Evolutionary conservation across 2,888 invertebrate genomes (phyloP), one percentile per base, ranked within the genome.

Genomic region (Cremastinae sp.): DNA sequence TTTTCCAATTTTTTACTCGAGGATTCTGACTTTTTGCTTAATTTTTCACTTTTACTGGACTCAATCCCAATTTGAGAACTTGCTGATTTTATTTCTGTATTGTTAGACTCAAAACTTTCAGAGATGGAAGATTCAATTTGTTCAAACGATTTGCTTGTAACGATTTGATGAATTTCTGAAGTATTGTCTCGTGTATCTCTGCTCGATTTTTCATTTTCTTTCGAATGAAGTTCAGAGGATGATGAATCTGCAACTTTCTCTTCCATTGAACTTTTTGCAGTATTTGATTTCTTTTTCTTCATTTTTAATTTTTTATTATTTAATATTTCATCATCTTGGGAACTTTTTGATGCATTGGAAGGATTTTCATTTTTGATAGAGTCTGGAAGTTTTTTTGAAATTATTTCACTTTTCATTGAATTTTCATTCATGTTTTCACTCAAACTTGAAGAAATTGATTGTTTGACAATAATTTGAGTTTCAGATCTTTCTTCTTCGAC

Each of bases 301-400:
- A 10, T 12, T 12, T 43, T 43, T 8, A 10, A 4, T 3, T n/a
- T 12, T 43, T 43, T 43, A 12, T 2, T 28, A 45, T 16, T 45
- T n/a, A n/a, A n/a, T n/a, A n/a, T 68, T 56, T 65, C 18, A 4
- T 45, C 43, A 18, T 59, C 56, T 0, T 68, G 65, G 3, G 65
- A 35, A 16, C 61, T 74, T 12, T 80, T 75, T 10, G 78, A 76
- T 28, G 79, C 79, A n/a, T 78, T 35, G 7, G 79, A 78, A 41
- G 78, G 77, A 49, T 65, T 51, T 12, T 35, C 18, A 41, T 51
- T 62, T 20, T 10, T 20, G 7, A 9, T 22, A 39, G 20, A 37
- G 9, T 51, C 41, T 10, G 7, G 20, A n/a, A 1, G 16, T 0
- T 20, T 39, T 43, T 18, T 39, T 39, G 12, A 5, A 20, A 16